phyloP scores from a whole-genome alignment of 2,797 vertebrate genomes.

The Meriones psammophilus region DNA sequence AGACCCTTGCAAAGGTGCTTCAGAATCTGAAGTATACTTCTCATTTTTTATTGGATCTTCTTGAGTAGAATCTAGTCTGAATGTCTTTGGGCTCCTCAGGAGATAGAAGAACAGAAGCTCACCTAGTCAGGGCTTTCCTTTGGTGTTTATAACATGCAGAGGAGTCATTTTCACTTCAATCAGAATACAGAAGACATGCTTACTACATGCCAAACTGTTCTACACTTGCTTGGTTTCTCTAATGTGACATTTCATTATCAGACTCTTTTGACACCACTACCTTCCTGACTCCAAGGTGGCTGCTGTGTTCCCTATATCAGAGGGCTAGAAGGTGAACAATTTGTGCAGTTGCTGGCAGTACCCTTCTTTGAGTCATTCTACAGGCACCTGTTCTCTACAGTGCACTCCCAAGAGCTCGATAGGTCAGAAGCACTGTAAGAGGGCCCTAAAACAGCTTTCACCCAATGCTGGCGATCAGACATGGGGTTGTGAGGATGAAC shows the following conservation, averaged over 20 bases:
- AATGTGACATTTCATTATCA: constrained; percentile 51
- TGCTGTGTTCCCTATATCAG: constrained; percentile 29
- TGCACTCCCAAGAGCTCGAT: neutral
- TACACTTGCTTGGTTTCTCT: constrained; percentile 60
- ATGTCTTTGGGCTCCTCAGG: neutral
- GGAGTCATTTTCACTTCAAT: constrained; percentile 30
- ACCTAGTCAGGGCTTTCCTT: neutral
- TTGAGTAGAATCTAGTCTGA: neutral
- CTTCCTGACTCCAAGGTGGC: neutral
- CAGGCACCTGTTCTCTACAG: neutral
- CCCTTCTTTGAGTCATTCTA: neutral
- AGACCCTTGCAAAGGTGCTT: neutral
- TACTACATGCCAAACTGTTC: neutral
- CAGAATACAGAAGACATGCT: neutral
- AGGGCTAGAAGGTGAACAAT: constrained; percentile 12
- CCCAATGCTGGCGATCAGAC: too few relatives aligned
- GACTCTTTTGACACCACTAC: neutral
- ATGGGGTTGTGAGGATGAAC: neutral
- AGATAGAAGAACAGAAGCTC: neutral
- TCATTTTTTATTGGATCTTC: neutral
- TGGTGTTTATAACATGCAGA: neutral
- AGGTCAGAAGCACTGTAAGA: neutral
- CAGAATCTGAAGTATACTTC: neutral
- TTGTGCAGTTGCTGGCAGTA: neutral
- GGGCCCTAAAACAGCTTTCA: neutral